Conservation (phyloP, 2,888 invertebrate species). For the Orthosia gracilis region DNA sequence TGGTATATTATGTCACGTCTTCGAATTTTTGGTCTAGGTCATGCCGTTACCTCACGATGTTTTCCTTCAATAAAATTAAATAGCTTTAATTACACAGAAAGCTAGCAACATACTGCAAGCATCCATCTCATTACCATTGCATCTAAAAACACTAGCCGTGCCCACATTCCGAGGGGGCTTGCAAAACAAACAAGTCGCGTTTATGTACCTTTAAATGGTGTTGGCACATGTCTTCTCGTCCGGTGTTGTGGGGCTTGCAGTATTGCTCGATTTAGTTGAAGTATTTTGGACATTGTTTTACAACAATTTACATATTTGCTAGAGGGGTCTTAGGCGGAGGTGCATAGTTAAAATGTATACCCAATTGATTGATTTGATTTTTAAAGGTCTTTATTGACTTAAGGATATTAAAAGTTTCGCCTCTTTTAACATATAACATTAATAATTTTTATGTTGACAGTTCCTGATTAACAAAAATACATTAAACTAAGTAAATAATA, state of each 20-base stretch:
- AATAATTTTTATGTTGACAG: too few relatives aligned
- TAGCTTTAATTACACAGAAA: conserved; percentile 50
- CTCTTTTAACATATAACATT: too few relatives aligned
- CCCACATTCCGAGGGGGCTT: conserved; percentile 76
- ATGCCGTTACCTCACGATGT: too few relatives aligned
- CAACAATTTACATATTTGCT: neutral
- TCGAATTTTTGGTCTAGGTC: too few relatives aligned
- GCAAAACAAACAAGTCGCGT: conserved; percentile 76
- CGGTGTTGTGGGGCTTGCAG: conserved; percentile 52
- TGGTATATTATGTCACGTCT: too few relatives aligned
- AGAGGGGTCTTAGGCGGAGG: neutral
- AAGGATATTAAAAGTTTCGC: too few relatives aligned
- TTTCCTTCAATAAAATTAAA: conserved; percentile 29
- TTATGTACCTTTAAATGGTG: conserved; percentile 78
- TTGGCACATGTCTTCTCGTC: conserved; percentile 80
- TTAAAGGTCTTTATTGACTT: too few relatives aligned
- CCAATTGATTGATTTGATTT: too few relatives aligned
- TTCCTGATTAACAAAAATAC: too few relatives aligned
- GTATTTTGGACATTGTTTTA: conserved; percentile 34
- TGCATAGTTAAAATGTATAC: neutral
- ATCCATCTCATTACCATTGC: conserved; percentile 57
- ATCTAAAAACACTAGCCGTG: conserved; percentile 72
- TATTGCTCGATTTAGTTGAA: conserved; percentile 36
- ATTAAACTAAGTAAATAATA: too few relatives aligned
- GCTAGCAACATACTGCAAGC: conserved; percentile 28